Conservation (phyloP, 2,888 invertebrate species). For the Phengaris arion region DNA sequence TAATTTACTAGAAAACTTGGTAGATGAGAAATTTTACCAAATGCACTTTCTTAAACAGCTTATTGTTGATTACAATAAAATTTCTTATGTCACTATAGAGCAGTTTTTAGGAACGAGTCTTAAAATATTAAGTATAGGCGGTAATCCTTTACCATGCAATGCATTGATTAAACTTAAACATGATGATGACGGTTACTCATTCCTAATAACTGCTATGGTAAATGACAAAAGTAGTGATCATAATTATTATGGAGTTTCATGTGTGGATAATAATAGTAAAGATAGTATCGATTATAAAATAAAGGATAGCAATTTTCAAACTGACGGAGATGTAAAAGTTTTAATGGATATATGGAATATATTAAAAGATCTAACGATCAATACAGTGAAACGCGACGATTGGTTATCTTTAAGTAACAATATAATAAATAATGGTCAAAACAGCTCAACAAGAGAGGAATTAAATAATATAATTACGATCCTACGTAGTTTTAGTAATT, state of each 20-base stretch:
- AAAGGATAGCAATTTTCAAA: background rate
- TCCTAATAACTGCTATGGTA: conserved; percentile 49
- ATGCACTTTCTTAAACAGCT: conserved; percentile 47
- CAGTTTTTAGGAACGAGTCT: conserved; percentile 52
- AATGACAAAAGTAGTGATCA: conserved; percentile 44
- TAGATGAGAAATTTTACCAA: conserved; percentile 57
- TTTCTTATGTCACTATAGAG: conserved; percentile 46
- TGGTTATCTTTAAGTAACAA: background rate
- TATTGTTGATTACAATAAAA: conserved; percentile 58
- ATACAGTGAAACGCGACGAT: background rate
- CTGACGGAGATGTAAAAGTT: conserved; percentile 32
- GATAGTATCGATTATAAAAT: background rate
- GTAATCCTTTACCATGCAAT: conserved; percentile 60
- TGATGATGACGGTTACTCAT: conserved; percentile 31
- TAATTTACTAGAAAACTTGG: conserved; percentile 52
- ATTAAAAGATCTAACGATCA: conserved; percentile 31
- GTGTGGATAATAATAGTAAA: conserved; percentile 36
- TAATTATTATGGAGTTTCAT: conserved; percentile 49
- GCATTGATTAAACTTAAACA: conserved; percentile 48
- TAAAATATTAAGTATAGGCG: conserved; percentile 56
- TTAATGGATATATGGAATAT: conserved; percentile 44
- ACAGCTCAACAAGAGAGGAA: background rate
- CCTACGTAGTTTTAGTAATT: conserved; percentile 1
- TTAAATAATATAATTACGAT: background rate
- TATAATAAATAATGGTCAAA: background rate